Evolutionary conservation across 2,797 vertebrate species (phyloP), one percentile per base, ranked within the genome.

Genomic region (Ctenosaura bakeri): DNA sequence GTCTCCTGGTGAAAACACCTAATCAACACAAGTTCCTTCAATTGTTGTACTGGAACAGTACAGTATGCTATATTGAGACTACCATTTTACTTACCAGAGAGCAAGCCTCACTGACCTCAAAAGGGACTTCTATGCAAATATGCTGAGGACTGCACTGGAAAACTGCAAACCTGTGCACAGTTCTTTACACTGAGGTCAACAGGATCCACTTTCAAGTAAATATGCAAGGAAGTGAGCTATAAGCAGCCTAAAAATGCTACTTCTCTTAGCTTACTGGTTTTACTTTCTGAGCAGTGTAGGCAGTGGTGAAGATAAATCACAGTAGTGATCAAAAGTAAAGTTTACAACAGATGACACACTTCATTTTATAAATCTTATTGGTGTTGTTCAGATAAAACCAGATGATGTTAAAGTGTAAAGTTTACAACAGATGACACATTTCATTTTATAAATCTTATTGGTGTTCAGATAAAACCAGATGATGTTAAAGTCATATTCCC

Each of bases 1-100:
- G 92, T 88, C 86, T 35, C 74, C 50, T 64, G 46, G 66, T 6
- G n/a, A 74, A 74, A 38, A 16, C 35, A 83, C 32, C 42, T 87
- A 78, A 18, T 64, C 56, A 46, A 26, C 32, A 50, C 13, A 24
- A 35, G 6, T 64, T 46, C 86, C 46, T 46, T 35, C 16, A 32
- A 59, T 56, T 42, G 2, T 62, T 32, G 35, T 88, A 32, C 38
- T 81, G 59, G 54, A 46, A 46, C 42, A 46, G 42, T 46, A 73
- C 50, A 56, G n/a, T 38, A 24, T 52, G 46, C 7, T 56, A 52
- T 18, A 83, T 22, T 73, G 56, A 42, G 7, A 24, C 26, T 42
- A 74, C 18, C 3, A 69, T 32, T 29, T 71, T 46, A 78, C 18
- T 56, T 71, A 32, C 1, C n/a, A 62, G 10, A 8, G 82, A 78